phyloP scores from a whole-genome alignment of 1,140 invertebrate species.

The Drosophila leontia region DNA sequence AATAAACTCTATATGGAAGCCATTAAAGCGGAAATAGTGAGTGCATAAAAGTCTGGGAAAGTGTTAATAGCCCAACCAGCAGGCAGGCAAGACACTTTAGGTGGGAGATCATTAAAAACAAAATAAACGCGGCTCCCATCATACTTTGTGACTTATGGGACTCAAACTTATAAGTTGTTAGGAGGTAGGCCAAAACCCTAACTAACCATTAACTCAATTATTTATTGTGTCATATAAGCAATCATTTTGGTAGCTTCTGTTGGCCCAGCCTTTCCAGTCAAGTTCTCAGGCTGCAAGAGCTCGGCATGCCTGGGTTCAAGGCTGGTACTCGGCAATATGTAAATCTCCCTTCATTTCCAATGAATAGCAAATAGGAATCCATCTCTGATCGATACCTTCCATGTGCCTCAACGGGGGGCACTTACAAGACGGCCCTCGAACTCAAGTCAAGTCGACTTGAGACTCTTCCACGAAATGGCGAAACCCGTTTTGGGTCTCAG shows the following conservation, averaged over 20 bases:
- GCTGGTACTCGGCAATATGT: constrained; percentile 23
- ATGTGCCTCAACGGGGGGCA: constrained; percentile 53
- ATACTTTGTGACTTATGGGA: constrained; percentile 13
- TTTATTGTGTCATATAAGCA: constrained; percentile 12
- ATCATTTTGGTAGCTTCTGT: constrained; percentile 29
- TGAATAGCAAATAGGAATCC: constrained; percentile 50
- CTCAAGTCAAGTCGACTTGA: constrained; percentile 38
- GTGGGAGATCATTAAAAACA: constrained; percentile 1
- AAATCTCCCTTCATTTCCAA: constrained; percentile 38
- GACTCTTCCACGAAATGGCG: constrained; percentile 72
- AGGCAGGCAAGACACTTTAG: constrained; percentile 7
- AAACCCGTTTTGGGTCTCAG: constrained; percentile 79
- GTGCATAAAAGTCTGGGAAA: constrained; percentile 32
- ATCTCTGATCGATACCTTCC: constrained; percentile 43
- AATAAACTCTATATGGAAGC: constrained; percentile 38
- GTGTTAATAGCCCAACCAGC: constrained; percentile 33
- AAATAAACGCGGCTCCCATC: not conserved
- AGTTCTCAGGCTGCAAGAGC: constrained; percentile 17
- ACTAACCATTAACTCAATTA: constrained; percentile 1
- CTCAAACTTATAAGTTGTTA: not conserved
- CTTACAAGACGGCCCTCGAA: constrained; percentile 31
- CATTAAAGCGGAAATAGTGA: constrained; percentile 25
- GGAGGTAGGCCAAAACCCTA: not conserved
- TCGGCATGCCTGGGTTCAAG: constrained; percentile 22
- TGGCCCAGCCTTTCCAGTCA: constrained; percentile 1